Base-by-base conservation (phyloP, 2,113 vertebrate genomes). In the Tretioscincus oriximinensis region DNA sequence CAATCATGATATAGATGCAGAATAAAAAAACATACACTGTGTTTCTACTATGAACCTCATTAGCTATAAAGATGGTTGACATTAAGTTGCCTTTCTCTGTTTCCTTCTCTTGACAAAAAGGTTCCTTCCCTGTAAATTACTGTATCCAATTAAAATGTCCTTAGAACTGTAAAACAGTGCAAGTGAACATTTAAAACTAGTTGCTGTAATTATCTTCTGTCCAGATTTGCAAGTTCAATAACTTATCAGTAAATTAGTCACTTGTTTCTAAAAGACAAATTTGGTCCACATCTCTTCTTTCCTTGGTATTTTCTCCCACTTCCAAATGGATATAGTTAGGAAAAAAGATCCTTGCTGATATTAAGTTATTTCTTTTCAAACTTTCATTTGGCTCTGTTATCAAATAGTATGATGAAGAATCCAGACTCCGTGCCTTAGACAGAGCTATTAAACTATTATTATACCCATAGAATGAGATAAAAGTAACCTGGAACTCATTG, bases 281-380 rank as follows among this genome's bases (percentile, higher is more conserved):
- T 69, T 45, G 69, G 66, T 35, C 54, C 65, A 26, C 10, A 65
- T 9, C 24, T 88, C 26, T 28, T 84, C 61, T 79, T 79, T 49
- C 28, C 81, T 85, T 84, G 81, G 87, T 68, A 69, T 76, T 78
- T 80, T 77, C 83, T 81, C 83, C 73, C 60, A 81, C 31, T 74
- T 66, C 31, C 11, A 83, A 22, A 76, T 61, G 64, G 80, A 47
- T 78, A 63, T 22, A 58, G 4, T 68, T 67, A 75, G 16, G 68
- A 26, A 54, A 24, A 73, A 60, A 60, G 73, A 75, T 28, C 49
- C 58, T 63, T 61, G 41, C 77, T 80, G 79, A 49, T 60, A 73
- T 69, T 80, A 41, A 73, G 10, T 45, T 81, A 84, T 69, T 1
- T 0, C 5, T 31, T 1, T 51, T 84, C 63, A 60, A 68, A 26